Conservation (phyloP, 2,113 vertebrate species). For the Gallinago paraguaiae region DNA sequence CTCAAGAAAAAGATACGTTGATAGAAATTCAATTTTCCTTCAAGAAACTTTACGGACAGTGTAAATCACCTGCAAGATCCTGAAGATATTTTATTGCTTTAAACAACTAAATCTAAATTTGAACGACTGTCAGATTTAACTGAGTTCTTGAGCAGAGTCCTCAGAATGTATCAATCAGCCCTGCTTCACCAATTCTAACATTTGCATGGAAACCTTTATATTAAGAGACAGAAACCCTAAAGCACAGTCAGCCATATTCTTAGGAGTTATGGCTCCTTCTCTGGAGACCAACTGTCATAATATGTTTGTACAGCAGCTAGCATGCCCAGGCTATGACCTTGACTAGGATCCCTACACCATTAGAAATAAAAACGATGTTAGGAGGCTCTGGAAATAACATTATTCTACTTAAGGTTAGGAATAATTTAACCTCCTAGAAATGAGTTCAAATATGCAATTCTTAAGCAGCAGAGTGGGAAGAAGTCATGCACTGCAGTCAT, state of each 20-base stretch:
- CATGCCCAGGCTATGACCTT: not conserved
- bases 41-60: not conserved
- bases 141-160: not conserved
- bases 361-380: constrained; percentile 20
- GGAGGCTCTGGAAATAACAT: not conserved
- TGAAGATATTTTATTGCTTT: not conserved
- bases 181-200: not conserved
- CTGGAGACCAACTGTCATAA: not conserved
- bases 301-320: not conserved
- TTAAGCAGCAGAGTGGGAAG: not conserved
- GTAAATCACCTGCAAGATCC: not conserved
- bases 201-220: not conserved
- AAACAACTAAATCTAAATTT: not conserved
- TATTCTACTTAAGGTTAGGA: not conserved
- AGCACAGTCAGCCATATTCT: not conserved
- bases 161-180: not conserved
- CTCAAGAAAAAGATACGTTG: not conserved
- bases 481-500: not conserved
- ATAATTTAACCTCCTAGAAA: constrained; percentile 23
- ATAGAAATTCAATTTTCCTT: not conserved
- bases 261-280: not conserved
- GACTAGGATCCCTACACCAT: not conserved
- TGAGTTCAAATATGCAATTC: not conserved
- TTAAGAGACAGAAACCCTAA: not conserved
- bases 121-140: not conserved